phyloP scores from a whole-genome alignment of 2,797 vertebrate genomes.

The Hylomyscus alleni region DNA sequence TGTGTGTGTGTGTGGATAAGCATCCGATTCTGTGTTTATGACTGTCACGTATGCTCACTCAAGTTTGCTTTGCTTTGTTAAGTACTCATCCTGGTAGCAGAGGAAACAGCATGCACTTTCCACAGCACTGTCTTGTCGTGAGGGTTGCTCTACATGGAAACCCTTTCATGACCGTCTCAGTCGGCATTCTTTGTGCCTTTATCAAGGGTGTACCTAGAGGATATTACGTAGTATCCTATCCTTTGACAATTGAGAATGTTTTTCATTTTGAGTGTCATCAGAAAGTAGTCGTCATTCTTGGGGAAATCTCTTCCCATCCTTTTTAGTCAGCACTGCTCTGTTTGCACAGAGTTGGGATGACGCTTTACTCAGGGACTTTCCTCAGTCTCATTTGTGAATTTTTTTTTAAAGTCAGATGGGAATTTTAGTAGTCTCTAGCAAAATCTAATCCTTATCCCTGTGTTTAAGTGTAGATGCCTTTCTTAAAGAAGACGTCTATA shows the following conservation, averaged over 20 bases:
- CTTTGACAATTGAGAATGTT: neutral
- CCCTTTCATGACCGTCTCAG: neutral
- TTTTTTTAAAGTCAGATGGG: neutral
- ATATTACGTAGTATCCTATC: neutral
- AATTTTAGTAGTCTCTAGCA: neutral
- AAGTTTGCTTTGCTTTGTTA: neutral
- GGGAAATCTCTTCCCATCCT: neutral
- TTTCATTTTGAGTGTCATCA: neutral
- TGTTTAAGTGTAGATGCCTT: neutral
- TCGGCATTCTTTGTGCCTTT: neutral
- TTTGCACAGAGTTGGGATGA: slow-evolving; percentile 21
- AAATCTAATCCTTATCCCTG: neutral
- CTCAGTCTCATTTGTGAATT: neutral
- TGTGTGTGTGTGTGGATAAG: neutral
- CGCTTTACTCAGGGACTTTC: neutral
- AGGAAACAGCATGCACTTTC: neutral
- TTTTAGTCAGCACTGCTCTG: neutral
- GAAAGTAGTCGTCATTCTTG: neutral
- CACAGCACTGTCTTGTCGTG: neutral
- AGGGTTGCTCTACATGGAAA: neutral
- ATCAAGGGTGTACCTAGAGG: neutral
- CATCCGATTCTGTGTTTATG: neutral
- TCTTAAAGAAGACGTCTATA: neutral
- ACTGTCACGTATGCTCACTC: neutral
- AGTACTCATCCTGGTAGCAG: neutral